These are phyloP conservation scores for Takifugu ocellatus DNA, from an alignment of 2,797 vertebrate species.

Conservation along the genomic window DNA sequence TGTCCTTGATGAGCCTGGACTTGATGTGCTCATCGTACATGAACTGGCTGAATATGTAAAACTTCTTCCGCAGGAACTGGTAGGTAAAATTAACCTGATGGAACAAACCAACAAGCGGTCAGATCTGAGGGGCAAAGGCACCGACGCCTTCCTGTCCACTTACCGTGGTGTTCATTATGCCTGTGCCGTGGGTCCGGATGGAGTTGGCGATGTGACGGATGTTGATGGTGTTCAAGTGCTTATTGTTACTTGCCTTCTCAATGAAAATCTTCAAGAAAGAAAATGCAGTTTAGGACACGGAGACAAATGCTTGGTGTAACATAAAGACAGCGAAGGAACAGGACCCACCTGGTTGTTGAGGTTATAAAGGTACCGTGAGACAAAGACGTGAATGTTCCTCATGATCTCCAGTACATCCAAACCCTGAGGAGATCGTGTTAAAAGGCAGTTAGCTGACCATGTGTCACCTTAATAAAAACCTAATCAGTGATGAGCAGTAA, in stretches of 20 bases:
- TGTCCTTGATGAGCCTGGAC: conserved; percentile 97
- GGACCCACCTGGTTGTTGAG: conserved; percentile 93
- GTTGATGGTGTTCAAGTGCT: conserved; percentile 99
- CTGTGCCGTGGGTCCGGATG: conserved; percentile 96
- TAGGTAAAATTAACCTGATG: conserved; percentile 96
- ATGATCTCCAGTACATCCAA: conserved; percentile 98
- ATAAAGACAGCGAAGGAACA: background rate
- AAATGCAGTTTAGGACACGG: conserved; percentile 2
- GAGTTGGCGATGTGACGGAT: conserved; percentile 98
- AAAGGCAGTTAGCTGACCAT: background rate
- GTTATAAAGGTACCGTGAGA: conserved; percentile 97
- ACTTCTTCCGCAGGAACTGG: conserved; percentile 97
- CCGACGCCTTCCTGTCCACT: conserved; percentile 13
- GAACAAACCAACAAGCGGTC: conserved; percentile 3
- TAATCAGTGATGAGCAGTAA: background rate
- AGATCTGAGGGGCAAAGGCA: fast-evolving
- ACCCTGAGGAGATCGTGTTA: conserved; percentile 75
- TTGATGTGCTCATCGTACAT: conserved; percentile 99
- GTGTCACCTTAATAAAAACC: background rate
- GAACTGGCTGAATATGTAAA: conserved; percentile 99
- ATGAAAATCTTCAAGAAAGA: conserved; percentile 87
- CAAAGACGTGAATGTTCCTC: conserved; percentile 99
- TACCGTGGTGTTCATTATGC: conserved; percentile 99
- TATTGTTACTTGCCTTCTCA: conserved; percentile 98
- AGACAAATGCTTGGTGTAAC: background rate